phyloP scores from a whole-genome alignment of 1,140 invertebrate species.

The Drosophila bocqueti region DNA sequence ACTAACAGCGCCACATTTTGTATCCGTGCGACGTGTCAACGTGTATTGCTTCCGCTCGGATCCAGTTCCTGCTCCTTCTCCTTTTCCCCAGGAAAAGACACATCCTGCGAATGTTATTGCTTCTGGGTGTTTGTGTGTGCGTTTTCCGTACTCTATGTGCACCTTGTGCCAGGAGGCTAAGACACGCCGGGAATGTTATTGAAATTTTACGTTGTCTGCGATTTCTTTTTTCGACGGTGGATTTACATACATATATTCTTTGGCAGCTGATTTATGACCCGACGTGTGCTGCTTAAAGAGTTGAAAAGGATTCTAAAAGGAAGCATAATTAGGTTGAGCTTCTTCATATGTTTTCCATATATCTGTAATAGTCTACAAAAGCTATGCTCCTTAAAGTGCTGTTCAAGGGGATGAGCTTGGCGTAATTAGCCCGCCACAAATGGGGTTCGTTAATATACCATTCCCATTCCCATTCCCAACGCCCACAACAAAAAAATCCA shows the following conservation, averaged over 20 bases:
- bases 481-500: not conserved
- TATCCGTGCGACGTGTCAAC: slow-evolving; percentile 81
- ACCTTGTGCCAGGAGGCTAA: slow-evolving; percentile 47
- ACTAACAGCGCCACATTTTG: slow-evolving; percentile 80
- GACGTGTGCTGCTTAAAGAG: slow-evolving; percentile 22
- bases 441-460: slow-evolving; percentile 46
- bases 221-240: slow-evolving; percentile 52
- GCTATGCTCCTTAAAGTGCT: slow-evolving; percentile 15
- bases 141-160: slow-evolving; percentile 27
- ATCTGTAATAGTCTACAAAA: not conserved
- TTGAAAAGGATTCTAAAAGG: slow-evolving; percentile 10
- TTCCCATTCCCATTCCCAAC: not conserved
- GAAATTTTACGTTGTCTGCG: slow-evolving; percentile 80
- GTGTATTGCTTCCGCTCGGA: slow-evolving; percentile 75
- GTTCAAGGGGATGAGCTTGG: slow-evolving; percentile 27
- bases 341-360: not conserved
- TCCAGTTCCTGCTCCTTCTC: slow-evolving; percentile 45
- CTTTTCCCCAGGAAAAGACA: slow-evolving; percentile 4
- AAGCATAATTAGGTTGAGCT: slow-evolving; percentile 53
- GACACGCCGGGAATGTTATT: slow-evolving; percentile 60
- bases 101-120: slow-evolving; percentile 27
- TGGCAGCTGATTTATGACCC: slow-evolving; percentile 67
- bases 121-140: slow-evolving; percentile 35
- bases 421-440: slow-evolving; percentile 70
- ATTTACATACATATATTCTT: slow-evolving; percentile 69